phyloP scores from a whole-genome alignment of 1,140 invertebrate species.

The Caenorhabditis tropicalis region DNA sequence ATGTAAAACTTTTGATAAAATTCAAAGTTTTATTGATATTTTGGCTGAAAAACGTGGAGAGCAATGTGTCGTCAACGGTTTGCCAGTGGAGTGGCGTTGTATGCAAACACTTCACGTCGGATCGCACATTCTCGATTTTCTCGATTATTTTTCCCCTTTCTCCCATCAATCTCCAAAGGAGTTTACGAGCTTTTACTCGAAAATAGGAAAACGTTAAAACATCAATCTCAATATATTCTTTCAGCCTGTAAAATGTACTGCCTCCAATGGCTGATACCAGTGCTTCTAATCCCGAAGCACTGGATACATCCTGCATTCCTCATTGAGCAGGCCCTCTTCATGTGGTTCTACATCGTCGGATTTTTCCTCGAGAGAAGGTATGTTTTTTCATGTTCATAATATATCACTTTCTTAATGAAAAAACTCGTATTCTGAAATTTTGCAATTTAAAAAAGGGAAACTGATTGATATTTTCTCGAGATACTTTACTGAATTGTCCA shows the following conservation, averaged over 20 bases:
- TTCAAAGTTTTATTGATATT: neutral
- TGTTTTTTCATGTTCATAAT: neutral
- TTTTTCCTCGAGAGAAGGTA: constrained; percentile 54
- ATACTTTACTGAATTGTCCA: neutral
- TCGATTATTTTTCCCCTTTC: neutral
- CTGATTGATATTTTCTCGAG: neutral
- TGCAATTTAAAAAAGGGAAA: neutral
- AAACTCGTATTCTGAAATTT: too few species aligned
- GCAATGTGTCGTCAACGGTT: neutral
- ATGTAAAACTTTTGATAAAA: too few species aligned
- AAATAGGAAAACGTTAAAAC: too few species aligned
- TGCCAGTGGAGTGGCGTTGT: neutral
- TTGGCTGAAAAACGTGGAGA: neutral
- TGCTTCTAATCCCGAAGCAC: constrained; percentile 54
- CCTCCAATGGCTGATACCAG: constrained; percentile 54
- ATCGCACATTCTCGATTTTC: neutral
- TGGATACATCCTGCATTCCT: constrained; percentile 51
- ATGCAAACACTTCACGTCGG: neutral
- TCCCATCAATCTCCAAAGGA: neutral
- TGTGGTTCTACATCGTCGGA: constrained; percentile 56
- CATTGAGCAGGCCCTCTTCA: constrained; percentile 52
- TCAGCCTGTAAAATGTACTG: constrained; percentile 49
- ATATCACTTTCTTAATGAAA: too few species aligned
- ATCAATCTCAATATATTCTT: neutral
- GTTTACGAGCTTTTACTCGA: too few species aligned